phyloP scores from a whole-genome alignment of 2,888 invertebrate genomes.

The Hirtodrosophila duncani region DNA sequence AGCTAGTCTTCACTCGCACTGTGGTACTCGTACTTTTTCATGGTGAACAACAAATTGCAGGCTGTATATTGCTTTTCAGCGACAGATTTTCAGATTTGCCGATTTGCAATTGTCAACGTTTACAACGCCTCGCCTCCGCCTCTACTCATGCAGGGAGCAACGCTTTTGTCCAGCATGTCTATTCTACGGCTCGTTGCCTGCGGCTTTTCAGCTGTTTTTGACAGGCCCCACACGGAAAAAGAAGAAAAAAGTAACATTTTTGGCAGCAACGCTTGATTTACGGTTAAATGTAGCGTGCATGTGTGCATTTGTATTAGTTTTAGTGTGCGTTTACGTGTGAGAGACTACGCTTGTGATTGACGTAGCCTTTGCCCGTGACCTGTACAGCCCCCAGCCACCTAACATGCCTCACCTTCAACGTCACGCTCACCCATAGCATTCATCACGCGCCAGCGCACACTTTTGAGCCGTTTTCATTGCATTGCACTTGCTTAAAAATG shows the following conservation, averaged over 20 bases:
- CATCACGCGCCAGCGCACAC: no score
- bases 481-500: no score
- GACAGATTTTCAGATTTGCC: slow-evolving; percentile 55
- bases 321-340: background rate
- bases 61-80: slow-evolving; percentile 23
- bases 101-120: slow-evolving; percentile 61
- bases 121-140: slow-evolving; percentile 21
- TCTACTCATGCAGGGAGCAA: background rate
- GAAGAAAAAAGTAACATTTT: slow-evolving; percentile 14
- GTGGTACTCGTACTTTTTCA: no score
- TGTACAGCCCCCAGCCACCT: slow-evolving; percentile 2
- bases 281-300: slow-evolving; percentile 27
- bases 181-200: slow-evolving; percentile 9
- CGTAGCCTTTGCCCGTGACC: slow-evolving; percentile 22
- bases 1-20: no score
- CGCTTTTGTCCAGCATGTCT: background rate
- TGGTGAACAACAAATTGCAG: slow-evolving; percentile 51
- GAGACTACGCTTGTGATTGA: slow-evolving; percentile 29
- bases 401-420: background rate
- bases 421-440: background rate
- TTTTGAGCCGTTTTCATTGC: no score
- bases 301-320: background rate
- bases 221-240: no score
- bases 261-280: slow-evolving; percentile 37
- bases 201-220: slow-evolving; percentile 27